A percentile compares a stretch with the other conserved stretches of the same genome.
phyloP scores from a whole-genome alignment of 2,797 vertebrate genomes.

The Mustela erminea region DNA sequence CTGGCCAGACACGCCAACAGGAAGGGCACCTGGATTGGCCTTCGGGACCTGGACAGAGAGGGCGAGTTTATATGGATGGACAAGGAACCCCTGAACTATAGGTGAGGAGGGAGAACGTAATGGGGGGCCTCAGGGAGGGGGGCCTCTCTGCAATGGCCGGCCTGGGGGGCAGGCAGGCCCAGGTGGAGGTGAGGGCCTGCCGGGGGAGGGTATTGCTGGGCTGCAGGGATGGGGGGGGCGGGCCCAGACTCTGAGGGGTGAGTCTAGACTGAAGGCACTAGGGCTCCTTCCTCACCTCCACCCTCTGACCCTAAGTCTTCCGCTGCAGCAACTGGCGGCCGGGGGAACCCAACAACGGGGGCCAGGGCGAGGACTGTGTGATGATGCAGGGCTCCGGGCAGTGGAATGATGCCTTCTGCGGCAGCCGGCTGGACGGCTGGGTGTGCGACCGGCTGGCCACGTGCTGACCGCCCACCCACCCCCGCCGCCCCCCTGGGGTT shows the following conservation, averaged over 20 bases:
- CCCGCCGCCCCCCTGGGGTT: fast-evolving
- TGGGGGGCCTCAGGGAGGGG: fast-evolving
- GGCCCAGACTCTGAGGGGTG: background rate
- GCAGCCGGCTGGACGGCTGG: conserved; percentile 16
- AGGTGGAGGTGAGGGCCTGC: background rate
- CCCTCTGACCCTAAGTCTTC: background rate
- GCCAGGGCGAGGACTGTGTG: conserved; percentile 73
- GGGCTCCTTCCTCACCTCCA: fast-evolving
- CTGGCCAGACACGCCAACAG: background rate
- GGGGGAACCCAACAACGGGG: conserved; percentile 72
- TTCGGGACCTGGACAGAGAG: conserved; percentile 74
- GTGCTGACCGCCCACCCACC: background rate
- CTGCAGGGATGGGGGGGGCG: no score
- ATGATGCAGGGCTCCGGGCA: conserved; percentile 51
- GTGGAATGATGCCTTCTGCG: conserved; percentile 75
- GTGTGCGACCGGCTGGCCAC: conserved; percentile 76
- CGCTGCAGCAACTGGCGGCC: conserved; percentile 75
- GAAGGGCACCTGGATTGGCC: conserved; percentile 77
- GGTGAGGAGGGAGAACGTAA: background rate
- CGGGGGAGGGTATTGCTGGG: background rate
- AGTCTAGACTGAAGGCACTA: background rate
- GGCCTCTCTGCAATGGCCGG: background rate
- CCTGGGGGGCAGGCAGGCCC: background rate
- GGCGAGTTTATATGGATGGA: conserved; percentile 79
- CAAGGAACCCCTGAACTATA: conserved; percentile 63